A percentile compares a stretch with the other conserved stretches of the same genome.
These are phyloP conservation scores for Spatulosminthurus flaviceps DNA, from an alignment of 2,888 invertebrate genomes.

Conservation along the genomic window DNA sequence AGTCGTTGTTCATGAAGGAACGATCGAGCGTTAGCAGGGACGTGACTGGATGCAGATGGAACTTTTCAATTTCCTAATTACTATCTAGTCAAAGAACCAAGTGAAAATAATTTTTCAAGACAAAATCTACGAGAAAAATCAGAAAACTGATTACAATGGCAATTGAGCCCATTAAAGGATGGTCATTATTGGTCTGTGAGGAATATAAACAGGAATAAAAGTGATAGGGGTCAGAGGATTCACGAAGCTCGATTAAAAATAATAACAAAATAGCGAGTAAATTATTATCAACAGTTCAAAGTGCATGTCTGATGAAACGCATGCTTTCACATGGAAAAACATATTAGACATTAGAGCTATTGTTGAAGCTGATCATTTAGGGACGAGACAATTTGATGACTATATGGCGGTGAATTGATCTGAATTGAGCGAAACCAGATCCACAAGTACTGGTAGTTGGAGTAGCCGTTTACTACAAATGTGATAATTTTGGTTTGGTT, in stretches of 20 bases:
- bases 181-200: neutral
- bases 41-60: neutral
- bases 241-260: conserved; percentile 2
- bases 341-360: neutral
- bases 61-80: neutral
- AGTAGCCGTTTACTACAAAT: neutral
- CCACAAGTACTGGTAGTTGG: neutral
- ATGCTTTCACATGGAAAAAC: too few species aligned
- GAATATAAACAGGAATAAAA: neutral
- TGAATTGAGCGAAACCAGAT: neutral
- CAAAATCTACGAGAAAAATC: conserved; percentile 24
- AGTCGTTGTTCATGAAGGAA: neutral
- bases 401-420: conserved; percentile 30
- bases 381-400: neutral
- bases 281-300: neutral
- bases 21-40: neutral
- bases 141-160: conserved; percentile 16
- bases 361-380: neutral
- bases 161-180: conserved; percentile 25
- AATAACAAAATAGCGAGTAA: neutral
- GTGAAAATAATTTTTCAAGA: conserved; percentile 21
- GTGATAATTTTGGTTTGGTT: conserved; percentile 15
- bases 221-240: conserved; percentile 22
- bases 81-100: neutral
- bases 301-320: neutral